Evolutionary conservation across 1,140 invertebrate genomes (phyloP), one percentile per base, ranked within the genome.

Genomic region (Heliconius eleuchia): DNA sequence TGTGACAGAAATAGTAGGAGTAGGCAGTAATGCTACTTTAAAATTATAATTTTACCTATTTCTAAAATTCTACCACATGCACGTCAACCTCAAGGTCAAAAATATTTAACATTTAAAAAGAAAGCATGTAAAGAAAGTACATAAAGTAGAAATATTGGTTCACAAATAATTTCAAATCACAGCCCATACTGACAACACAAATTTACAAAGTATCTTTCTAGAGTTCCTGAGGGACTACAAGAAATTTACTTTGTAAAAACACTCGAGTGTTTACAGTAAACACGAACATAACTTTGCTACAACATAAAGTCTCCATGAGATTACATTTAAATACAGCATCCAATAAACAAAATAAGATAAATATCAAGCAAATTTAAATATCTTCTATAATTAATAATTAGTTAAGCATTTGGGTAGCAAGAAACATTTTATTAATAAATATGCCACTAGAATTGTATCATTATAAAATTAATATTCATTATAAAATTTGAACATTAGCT

Each of bases 331-430:
- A 78, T 76, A 79, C 84, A 82, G 83, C 88, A 90, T 87, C 87
- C 87, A 86, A 74, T 83, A 76, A 79, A 86, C 78, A 84, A 82
- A 84, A 88, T 60, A 88, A 87, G 66, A 71, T 90, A 83, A 88
- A 89, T 83, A 89, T 87, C 90, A 94, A 94, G 92, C 92, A 94
- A 94, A 94, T 94, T 94, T 91, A 93, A 93, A 87, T 92, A 93
- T 93, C 88, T 85, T 82, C 83, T 82, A 86, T 83, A 77, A 84
- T 88, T 84, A 84, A 84, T 88, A 85, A 82, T 89, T 87, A 88
- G 3, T 90, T 91, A 93, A 94, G 92, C 91, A 93, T 91, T 94
- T 90, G 85, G 27, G 81, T 91, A 90, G 92, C 90, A 90, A 87
- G 88, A 88, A 84, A 83, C 73, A 57, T 80, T 72, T 77, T 50